Evolutionary conservation across 2,797 vertebrate genomes (phyloP).

Genomic region (Acanthurus lineatus): DNA sequence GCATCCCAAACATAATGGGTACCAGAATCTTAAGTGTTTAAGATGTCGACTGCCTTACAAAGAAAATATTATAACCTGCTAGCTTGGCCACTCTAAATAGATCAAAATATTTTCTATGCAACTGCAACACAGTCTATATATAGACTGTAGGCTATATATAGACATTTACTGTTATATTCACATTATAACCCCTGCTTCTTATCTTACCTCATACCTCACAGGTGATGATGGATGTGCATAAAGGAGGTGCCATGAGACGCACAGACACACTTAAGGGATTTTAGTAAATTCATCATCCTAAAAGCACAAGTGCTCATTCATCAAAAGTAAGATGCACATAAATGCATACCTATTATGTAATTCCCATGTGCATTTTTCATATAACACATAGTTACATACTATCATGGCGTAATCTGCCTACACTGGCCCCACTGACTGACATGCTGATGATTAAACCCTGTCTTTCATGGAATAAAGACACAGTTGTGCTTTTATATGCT

Average conservation of each 20-base stretch:
- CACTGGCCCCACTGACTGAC: no score
- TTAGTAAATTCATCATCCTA: conserved; percentile 12
- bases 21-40: conserved; percentile 1
- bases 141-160: no score
- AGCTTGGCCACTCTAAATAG: neutral
- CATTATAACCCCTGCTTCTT: conserved; percentile 6
- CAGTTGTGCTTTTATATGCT: conserved; percentile 4
- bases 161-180: conserved; percentile 8
- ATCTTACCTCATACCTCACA: conserved; percentile 25
- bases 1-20: neutral
- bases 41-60: neutral
- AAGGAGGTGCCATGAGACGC: neutral
- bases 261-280: neutral
- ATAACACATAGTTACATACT: no score
- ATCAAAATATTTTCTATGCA: neutral
- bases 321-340: neutral
- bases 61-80: neutral
- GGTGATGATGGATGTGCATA: conserved; percentile 30
- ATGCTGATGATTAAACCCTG: neutral
- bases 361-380: neutral
- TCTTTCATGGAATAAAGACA: neutral
- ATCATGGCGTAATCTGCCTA: no score
- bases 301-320: neutral
- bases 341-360: conserved; percentile 5
- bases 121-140: neutral